Evolutionary conservation across 1,140 invertebrate species (phyloP).

Genomic region (Euwallacea similis): DNA sequence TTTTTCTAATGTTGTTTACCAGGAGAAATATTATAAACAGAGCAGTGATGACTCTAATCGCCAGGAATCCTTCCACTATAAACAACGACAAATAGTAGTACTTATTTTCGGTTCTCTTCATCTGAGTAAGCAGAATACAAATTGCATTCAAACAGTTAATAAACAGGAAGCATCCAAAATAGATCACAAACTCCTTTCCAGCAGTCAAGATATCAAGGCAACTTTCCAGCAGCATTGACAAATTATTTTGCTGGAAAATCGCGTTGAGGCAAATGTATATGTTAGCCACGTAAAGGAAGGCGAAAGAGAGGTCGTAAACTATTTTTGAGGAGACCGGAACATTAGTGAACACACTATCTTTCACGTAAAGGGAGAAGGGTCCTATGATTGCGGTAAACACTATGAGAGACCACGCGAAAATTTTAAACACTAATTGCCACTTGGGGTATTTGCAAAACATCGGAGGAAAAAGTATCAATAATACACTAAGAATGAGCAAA

Average conservation of each 20-base stretch:
- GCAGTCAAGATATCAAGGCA: not conserved
- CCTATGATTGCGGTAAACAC: not conserved
- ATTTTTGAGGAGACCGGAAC: constrained; percentile 8
- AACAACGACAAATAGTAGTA: constrained; percentile 20
- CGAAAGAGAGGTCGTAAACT: constrained; percentile 17
- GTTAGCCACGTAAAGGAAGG: constrained; percentile 20
- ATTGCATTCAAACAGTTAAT: constrained; percentile 7
- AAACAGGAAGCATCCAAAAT: constrained; percentile 12
- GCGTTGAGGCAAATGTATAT: constrained; percentile 14
- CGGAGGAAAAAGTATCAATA: constrained; percentile 17
- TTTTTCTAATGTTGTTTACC: constrained; percentile 13
- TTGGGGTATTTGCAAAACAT: constrained; percentile 1
- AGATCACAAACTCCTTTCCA: constrained; percentile 1
- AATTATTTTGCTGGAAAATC: constrained; percentile 8
- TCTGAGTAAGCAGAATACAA: constrained; percentile 17
- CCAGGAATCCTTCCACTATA: constrained; percentile 18
- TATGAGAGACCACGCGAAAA: constrained; percentile 8
- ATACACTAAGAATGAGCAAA: not conserved
- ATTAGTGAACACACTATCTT: constrained; percentile 9
- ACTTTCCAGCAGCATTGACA: not conserved
- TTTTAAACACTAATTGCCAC: constrained; percentile 5
- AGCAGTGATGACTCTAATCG: not conserved
- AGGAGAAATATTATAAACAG: constrained; percentile 24
- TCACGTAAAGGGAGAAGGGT: constrained; percentile 13
- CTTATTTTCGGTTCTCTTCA: constrained; percentile 13